phyloP scores from a whole-genome alignment of 2,888 invertebrate species.

The Drosophila barbarae region DNA sequence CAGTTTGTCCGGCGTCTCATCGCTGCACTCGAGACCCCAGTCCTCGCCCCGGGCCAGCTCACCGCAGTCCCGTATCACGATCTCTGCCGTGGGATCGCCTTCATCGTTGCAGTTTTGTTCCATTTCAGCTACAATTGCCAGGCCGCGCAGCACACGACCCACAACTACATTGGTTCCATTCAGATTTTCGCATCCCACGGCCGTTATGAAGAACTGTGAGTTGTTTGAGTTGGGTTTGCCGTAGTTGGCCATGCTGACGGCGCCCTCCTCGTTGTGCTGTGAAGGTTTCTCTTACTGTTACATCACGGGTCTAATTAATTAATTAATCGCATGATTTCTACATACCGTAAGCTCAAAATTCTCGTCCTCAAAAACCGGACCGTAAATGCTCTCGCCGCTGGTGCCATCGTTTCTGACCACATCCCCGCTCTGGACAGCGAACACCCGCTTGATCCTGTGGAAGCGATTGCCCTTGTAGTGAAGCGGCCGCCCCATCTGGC shows the following conservation, averaged over 20 bases:
- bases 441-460: conserved; percentile 91
- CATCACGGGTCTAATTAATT: background rate
- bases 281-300: background rate
- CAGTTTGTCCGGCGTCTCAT: conserved; percentile 86
- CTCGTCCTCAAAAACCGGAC: conserved; percentile 93
- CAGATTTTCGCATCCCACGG: conserved; percentile 87
- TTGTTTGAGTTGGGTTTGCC: conserved; percentile 91
- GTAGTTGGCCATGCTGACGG: conserved; percentile 89
- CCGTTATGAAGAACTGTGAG: conserved; percentile 96
- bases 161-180: conserved; percentile 91
- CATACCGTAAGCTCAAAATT: conserved; percentile 85
- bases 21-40: conserved; percentile 85
- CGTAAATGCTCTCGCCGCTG: conserved; percentile 97
- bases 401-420: conserved; percentile 90
- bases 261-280: conserved; percentile 83
- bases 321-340: conserved; percentile 1
- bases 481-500: conserved; percentile 85
- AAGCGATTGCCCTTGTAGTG: conserved; percentile 92
- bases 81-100: conserved; percentile 83
- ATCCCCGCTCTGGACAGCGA: conserved; percentile 94
- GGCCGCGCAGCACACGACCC: conserved; percentile 88
- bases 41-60: conserved; percentile 82
- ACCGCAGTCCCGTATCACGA: conserved; percentile 87
- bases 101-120: conserved; percentile 82
- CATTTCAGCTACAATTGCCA: conserved; percentile 86